phyloP scores from a whole-genome alignment of 2,888 invertebrate genomes.

The Molorchus minor region DNA sequence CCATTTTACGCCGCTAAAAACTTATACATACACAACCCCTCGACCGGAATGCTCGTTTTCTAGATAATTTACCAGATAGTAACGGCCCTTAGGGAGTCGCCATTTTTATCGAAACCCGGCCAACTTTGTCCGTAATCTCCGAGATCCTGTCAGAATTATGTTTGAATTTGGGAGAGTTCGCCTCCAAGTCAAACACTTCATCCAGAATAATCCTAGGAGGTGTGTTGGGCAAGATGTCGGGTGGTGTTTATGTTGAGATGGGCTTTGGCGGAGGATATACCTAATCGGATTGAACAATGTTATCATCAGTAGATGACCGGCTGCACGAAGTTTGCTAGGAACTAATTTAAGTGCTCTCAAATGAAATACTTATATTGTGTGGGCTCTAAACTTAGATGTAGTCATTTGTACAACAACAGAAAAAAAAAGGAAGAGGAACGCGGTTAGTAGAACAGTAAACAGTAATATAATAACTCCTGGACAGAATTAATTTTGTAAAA shows the following conservation, averaged over 20 bases:
- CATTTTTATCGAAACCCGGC: conserved; percentile 12
- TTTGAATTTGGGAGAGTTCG: conserved; percentile 29
- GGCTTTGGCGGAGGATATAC: conserved; percentile 5
- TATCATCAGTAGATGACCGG: conserved; percentile 35
- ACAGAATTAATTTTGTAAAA: no score
- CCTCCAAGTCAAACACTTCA: conserved; percentile 33
- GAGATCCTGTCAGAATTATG: conserved; percentile 23
- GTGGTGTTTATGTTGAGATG: conserved; percentile 29
- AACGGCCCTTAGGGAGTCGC: conserved; percentile 13
- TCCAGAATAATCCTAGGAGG: conserved; percentile 24
- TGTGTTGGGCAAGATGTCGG: conserved; percentile 32
- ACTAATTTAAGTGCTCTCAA: no score
- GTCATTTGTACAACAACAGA: no score
- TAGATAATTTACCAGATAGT: conserved; percentile 17
- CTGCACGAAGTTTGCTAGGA: no score
- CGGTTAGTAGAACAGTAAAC: no score
- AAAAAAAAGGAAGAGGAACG: no score
- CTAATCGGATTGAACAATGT: conserved; percentile 26
- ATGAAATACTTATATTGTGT: no score
- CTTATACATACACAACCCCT: neutral
- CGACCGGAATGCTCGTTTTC: conserved; percentile 10
- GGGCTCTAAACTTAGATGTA: no score
- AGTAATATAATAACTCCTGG: no score
- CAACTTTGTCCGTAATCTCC: conserved; percentile 15
- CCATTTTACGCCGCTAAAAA: conserved; percentile 1